Evolutionary conservation across 2,113 vertebrate genomes (phyloP).

Genomic region (Oncorhynchus gorbuscha): DNA sequence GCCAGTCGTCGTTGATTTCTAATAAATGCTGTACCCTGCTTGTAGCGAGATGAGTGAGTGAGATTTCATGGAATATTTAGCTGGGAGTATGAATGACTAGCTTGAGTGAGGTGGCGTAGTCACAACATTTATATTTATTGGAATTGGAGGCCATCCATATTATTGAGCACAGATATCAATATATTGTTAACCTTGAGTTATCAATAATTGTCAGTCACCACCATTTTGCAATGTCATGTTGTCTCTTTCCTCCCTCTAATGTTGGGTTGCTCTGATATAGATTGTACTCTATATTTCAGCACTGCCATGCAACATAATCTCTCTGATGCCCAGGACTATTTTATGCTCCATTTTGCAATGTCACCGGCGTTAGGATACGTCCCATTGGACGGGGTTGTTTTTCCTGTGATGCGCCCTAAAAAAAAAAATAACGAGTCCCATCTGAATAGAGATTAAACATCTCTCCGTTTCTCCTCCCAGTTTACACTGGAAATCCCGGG

Average conservation of each 20-base stretch:
- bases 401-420: constrained; percentile 33
- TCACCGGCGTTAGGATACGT: constrained; percentile 31
- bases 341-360: background rate
- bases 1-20: background rate
- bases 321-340: background rate
- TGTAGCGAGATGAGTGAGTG: background rate
- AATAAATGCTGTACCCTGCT: background rate
- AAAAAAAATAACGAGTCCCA: constrained; percentile 65
- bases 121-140: too few relatives aligned
- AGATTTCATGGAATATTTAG: too few relatives aligned
- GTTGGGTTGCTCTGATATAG: background rate
- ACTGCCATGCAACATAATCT: background rate
- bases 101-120: background rate
- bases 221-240: too few relatives aligned
- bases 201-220: background rate
- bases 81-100: background rate
- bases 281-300: background rate
- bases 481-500: background rate
- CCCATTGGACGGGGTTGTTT: constrained; percentile 58
- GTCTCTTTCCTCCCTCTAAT: background rate
- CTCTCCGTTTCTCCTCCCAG: background rate
- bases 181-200: background rate
- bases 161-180: too few relatives aligned
- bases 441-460: constrained; percentile 48
- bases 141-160: background rate